Conservation (phyloP, 2,113 vertebrate genomes). For the Cardinalis cardinalis region DNA sequence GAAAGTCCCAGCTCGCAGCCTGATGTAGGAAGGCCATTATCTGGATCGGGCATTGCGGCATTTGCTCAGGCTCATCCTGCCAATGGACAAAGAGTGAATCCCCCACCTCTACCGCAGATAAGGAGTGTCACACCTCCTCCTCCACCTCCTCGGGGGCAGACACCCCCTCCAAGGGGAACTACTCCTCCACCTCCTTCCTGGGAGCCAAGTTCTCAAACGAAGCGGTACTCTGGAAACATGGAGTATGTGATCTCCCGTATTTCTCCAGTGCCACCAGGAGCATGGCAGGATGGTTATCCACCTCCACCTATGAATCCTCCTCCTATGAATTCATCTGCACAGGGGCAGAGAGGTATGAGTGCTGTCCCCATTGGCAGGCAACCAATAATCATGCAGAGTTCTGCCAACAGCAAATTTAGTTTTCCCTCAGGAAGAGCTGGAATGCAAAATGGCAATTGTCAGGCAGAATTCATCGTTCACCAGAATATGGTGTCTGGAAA, state of each 20-base stretch:
- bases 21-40: slow-evolving; percentile 81
- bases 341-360: slow-evolving; percentile 86
- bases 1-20: slow-evolving; percentile 86
- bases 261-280: slow-evolving; percentile 89
- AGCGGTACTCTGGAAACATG: slow-evolving; percentile 93
- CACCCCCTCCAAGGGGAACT: slow-evolving; percentile 78
- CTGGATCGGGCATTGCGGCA: slow-evolving; percentile 77
- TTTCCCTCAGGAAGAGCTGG: slow-evolving; percentile 84
- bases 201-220: slow-evolving; percentile 88
- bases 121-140: slow-evolving; percentile 91
- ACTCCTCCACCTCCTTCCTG: slow-evolving; percentile 85
- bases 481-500: slow-evolving; percentile 76
- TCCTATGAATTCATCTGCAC: slow-evolving; percentile 70
- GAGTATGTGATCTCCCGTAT: slow-evolving; percentile 89
- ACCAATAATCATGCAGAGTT: slow-evolving; percentile 94
- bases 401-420: slow-evolving; percentile 85
- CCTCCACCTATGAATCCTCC: slow-evolving; percentile 70
- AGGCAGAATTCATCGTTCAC: slow-evolving; percentile 84
- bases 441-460: slow-evolving; percentile 83
- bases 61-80: slow-evolving; percentile 83
- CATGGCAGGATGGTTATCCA: slow-evolving; percentile 87
- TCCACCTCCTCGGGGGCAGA: slow-evolving; percentile 81
- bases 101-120: slow-evolving; percentile 85
- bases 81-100: slow-evolving; percentile 85
- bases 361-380: slow-evolving; percentile 88